These are phyloP conservation scores for Cecropterus lyciades DNA, from an alignment of 1,140 invertebrate species.

Conservation along the genomic window DNA sequence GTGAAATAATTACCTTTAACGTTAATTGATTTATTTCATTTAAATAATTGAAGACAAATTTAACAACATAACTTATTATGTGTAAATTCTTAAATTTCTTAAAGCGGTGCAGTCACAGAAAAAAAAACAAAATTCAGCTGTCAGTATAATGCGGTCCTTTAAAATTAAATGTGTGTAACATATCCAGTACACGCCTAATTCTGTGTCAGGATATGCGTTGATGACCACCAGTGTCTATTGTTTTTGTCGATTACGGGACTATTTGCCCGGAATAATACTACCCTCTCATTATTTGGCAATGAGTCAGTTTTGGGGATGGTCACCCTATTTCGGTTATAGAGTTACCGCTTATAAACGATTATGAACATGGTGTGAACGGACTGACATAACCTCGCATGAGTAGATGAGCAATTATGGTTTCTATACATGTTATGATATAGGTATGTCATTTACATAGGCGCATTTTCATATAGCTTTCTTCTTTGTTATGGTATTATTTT, in stretches of 20 bases:
- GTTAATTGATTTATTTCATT: too few species aligned
- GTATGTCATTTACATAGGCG: neutral
- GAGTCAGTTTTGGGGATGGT: slow-evolving; percentile 26
- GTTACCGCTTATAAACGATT: slow-evolving; percentile 25
- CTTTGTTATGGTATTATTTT: too few species aligned
- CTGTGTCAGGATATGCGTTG: slow-evolving; percentile 48
- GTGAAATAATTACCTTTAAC: too few species aligned
- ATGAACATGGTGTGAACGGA: slow-evolving; percentile 26
- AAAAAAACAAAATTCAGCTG: too few species aligned
- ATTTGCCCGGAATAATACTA: slow-evolving; percentile 75
- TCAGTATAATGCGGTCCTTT: too few species aligned
- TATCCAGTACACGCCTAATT: slow-evolving; percentile 12
- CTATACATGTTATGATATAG: neutral
- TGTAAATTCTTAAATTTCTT: too few species aligned
- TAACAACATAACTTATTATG: too few species aligned
- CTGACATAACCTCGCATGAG: slow-evolving; percentile 13
- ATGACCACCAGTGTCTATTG: slow-evolving; percentile 64
- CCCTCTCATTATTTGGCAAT: slow-evolving; percentile 49
- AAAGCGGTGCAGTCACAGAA: too few species aligned
- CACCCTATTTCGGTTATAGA: slow-evolving; percentile 26
- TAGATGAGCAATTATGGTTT: slow-evolving; percentile 9
- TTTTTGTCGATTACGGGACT: slow-evolving; percentile 75
- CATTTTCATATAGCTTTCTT: too few species aligned
- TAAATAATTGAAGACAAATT: too few species aligned
- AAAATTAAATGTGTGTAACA: neutral